Evolutionary conservation across 2,888 invertebrate species (phyloP), one percentile per base, ranked within the genome.

Genomic region (Parnassius orleans): DNA sequence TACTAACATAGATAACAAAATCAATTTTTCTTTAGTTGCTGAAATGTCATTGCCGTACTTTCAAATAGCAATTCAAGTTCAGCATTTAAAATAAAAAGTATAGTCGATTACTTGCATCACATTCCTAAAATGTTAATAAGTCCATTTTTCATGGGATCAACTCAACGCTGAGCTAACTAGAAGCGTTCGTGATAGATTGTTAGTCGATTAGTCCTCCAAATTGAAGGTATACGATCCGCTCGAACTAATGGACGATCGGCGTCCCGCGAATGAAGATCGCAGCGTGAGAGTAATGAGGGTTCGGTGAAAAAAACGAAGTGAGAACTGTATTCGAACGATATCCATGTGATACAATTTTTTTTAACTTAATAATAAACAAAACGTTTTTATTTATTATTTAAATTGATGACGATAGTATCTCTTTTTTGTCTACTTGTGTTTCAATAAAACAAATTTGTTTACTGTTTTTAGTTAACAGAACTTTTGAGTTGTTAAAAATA

Each of bases 181-280:
- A 51, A 52, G 68, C 65, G 78, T 77, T 80, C 81, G 84, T 84
- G 83, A 80, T 74, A 73, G 74, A 81, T 84, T 79, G 75, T 74
- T 65, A 59, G 69, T 54, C 72, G 71, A 78, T 80, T 78, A 75
- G 77, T 77, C 74, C 66, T 71, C 71, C 71, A 78, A 83, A 83
- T 82, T 76, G 80, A 72, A 68, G 72, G 60, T 69, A 74, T 71
- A 47, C 53, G 53, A 53, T 24, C 53, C 47, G 47, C 44, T 58
- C 53, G 55, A 60, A 53, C 53, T 62, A 65, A 61, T 63, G 66
- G 60, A 59, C 64, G 57, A 55, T 60, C 48, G 65, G 54, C 53
- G 57, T 60, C 24, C 57, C 54, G 55, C 59, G 59, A 67, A 65
- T 64, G 64, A 59, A 65, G 56, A 65, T 65, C 68, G 61, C 66